A percentile compares a stretch with the other conserved stretches of the same genome.
Conservation (phyloP, 2,888 invertebrate species). For the Oscheius myriophilus region DNA sequence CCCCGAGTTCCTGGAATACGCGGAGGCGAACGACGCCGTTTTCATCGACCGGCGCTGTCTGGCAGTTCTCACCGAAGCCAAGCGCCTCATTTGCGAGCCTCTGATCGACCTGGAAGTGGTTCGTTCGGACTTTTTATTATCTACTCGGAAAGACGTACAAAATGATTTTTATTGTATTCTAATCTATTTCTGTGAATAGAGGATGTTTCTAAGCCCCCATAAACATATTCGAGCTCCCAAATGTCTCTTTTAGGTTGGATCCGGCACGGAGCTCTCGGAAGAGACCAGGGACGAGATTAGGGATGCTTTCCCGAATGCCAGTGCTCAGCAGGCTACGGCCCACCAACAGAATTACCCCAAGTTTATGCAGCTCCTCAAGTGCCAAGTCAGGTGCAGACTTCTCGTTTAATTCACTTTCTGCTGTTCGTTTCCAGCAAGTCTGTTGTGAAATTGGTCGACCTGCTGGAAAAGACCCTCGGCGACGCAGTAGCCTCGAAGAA, state of each 20-base stretch:
- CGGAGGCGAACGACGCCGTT: slow-evolving; percentile 36
- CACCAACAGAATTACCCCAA: slow-evolving; percentile 39
- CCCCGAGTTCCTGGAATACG: slow-evolving; percentile 32
- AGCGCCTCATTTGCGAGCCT: slow-evolving; percentile 54
- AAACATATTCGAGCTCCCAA: too few species aligned
- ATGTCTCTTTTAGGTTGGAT: slow-evolving; percentile 29
- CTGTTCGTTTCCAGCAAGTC: slow-evolving; percentile 46
- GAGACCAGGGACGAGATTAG: slow-evolving; percentile 27
- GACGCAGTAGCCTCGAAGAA: slow-evolving; percentile 48
- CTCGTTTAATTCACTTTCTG: not conserved
- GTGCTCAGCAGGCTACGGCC: not conserved
- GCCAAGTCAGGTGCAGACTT: slow-evolving; percentile 47
- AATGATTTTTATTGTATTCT: too few species aligned
- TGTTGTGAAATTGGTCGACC: slow-evolving; percentile 50
- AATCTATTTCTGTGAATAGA: too few species aligned
- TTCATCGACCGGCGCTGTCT: slow-evolving; percentile 62
- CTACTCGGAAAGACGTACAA: too few species aligned
- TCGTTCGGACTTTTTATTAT: not conserved
- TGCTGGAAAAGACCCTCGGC: slow-evolving; percentile 52
- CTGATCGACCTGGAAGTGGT: slow-evolving; percentile 34
- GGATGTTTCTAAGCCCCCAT: not conserved
- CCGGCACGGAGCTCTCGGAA: slow-evolving; percentile 27
- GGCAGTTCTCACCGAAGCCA: slow-evolving; percentile 54
- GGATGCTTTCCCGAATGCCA: slow-evolving; percentile 1
- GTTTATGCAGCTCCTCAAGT: slow-evolving; percentile 46